Evolutionary conservation across 1,140 invertebrate genomes (phyloP).

Genomic region (Drosophila cardini): DNA sequence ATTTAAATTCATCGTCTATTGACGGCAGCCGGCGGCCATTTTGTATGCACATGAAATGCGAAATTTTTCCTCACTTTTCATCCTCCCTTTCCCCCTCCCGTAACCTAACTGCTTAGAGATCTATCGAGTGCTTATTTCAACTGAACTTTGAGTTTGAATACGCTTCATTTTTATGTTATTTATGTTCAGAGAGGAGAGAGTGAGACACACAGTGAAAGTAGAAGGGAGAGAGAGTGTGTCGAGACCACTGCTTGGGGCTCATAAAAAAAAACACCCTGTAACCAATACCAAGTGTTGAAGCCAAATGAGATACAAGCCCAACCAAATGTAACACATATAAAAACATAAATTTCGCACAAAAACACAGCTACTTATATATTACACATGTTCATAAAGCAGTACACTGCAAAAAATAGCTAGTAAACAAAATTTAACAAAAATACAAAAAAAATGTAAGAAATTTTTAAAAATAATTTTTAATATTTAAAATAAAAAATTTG

Average conservation of each 20-base stretch:
- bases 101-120: constrained; percentile 57
- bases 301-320: constrained; percentile 60
- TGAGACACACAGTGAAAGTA: constrained; percentile 40
- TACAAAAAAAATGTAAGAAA: too few relatives aligned
- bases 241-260: not conserved
- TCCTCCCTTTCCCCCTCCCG: not conserved
- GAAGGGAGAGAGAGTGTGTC: constrained; percentile 17
- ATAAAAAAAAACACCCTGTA: not conserved
- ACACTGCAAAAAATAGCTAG: constrained; percentile 8
- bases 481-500: too few relatives aligned
- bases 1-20: constrained; percentile 84
- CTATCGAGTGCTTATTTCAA: constrained; percentile 81
- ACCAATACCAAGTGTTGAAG: constrained; percentile 50
- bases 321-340: constrained; percentile 9
- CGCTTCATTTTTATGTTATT: constrained; percentile 83
- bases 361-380: not conserved
- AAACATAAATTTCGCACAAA: constrained; percentile 16
- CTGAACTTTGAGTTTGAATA: constrained; percentile 82
- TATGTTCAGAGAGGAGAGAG: constrained; percentile 43
- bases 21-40: constrained; percentile 71
- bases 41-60: constrained; percentile 71
- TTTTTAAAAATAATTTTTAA: too few relatives aligned
- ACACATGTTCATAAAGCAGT: constrained; percentile 14
- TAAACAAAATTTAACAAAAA: too few relatives aligned
- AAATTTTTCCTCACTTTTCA: constrained; percentile 40